These are phyloP conservation scores for Macrocentrus cingulum DNA, from an alignment of 1,140 invertebrate genomes.

Conservation along the genomic window DNA sequence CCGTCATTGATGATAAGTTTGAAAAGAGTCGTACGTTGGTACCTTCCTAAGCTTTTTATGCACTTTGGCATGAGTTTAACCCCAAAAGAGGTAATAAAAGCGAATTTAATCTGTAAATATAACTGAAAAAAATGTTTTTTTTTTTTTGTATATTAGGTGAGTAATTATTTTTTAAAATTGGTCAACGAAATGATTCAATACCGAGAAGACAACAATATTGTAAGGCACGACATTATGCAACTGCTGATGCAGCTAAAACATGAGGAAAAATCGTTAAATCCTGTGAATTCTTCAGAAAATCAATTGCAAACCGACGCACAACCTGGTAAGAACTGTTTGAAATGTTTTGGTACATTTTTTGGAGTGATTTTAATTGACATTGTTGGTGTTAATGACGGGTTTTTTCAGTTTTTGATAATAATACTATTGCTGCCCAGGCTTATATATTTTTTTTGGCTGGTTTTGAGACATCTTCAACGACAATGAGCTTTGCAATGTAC, in stretches of 20 bases:
- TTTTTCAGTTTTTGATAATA: constrained; percentile 23
- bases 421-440: constrained; percentile 33
- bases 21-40: constrained; percentile 24
- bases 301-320: too few relatives aligned
- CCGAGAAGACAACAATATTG: constrained; percentile 25
- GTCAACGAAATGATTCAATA: constrained; percentile 30
- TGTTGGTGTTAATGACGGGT: too few relatives aligned
- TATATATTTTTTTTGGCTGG: constrained; percentile 40
- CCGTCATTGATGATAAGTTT: constrained; percentile 24
- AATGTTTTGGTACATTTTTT: not conserved
- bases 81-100: constrained; percentile 16
- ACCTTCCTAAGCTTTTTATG: constrained; percentile 22
- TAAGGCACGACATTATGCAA: constrained; percentile 34
- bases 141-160: constrained; percentile 32
- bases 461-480: constrained; percentile 36
- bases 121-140: not conserved
- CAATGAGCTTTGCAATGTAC: constrained; percentile 38
- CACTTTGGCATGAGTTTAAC: constrained; percentile 22
- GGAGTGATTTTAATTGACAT: constrained; percentile 8
- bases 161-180: constrained; percentile 32
- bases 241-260: constrained; percentile 35
- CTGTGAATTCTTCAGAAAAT: too few relatives aligned
- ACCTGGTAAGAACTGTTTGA: too few relatives aligned
- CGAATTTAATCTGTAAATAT: not conserved
- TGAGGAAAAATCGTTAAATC: constrained; percentile 42